These are phyloP conservation scores for Eupithecia dodoneata DNA, from an alignment of 2,888 invertebrate genomes.

Conservation along the genomic window DNA sequence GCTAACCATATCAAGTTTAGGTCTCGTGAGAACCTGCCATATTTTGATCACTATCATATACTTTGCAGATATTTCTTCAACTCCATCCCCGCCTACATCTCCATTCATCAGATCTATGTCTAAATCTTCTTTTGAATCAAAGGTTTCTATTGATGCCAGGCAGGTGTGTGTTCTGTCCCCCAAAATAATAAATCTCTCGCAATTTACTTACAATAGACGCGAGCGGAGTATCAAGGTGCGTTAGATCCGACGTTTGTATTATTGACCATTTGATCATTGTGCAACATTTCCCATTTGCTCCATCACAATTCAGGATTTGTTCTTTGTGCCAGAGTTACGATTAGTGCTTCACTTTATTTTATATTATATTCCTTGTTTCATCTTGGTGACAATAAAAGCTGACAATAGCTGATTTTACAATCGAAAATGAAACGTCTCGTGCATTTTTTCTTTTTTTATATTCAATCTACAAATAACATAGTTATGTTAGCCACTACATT, in stretches of 20 bases:
- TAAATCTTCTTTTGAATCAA: constrained; percentile 24
- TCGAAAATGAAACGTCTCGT: too few relatives aligned
- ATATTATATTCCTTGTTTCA: not conserved
- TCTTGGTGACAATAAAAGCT: not conserved
- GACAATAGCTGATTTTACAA: too few relatives aligned
- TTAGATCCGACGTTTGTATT: constrained; percentile 40
- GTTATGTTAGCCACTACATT: not conserved
- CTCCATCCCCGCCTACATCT: constrained; percentile 24
- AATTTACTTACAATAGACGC: constrained; percentile 60
- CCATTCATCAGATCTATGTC: constrained; percentile 26
- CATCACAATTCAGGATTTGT: constrained; percentile 14
- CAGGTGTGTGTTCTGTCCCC: constrained; percentile 56
- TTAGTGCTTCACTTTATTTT: not conserved
- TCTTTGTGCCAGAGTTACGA: constrained; percentile 4
- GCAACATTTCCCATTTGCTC: constrained; percentile 49
- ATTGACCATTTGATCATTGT: constrained; percentile 52
- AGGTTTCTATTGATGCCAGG: constrained; percentile 32
- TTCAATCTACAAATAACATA: not conserved
- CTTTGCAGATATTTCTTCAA: constrained; percentile 11
- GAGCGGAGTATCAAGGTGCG: constrained; percentile 57
- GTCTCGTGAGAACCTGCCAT: not conserved
- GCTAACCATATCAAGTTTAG: not conserved
- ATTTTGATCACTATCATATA: not conserved
- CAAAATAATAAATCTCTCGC: constrained; percentile 55
- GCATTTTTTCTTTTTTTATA: not conserved